Base-by-base conservation (phyloP, 1,140 invertebrate genomes). In the Panagrolaimus sp. region DNA sequence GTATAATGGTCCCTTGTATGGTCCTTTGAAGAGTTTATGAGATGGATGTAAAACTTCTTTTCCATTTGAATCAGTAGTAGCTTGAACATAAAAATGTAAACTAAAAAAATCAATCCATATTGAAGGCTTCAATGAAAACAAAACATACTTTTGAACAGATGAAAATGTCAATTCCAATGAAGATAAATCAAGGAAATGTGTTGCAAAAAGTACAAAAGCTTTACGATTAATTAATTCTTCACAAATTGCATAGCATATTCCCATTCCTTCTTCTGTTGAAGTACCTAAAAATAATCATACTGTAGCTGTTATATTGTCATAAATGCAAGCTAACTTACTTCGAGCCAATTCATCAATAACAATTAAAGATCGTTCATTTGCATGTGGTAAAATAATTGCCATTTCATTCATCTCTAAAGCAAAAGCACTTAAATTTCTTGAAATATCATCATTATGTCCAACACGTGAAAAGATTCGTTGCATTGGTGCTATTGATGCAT, bases 401-500 rank as follows among this genome's bases (percentile, higher is more conserved):
- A 77, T 76, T 66, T 78, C 75, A n/a, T 63, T 61, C 75, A 72
- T 79, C 66, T 96, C 92, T 46, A 91, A 78, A 42, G 88, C 88
- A 83, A 92, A 95, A 23, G 90, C 89, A 2, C 92, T 95, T 5
- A 89, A 88, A 79, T 90, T 90, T 46, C 87, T 87, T 83, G 92
- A 90, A 67, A 92, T 89, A 77, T 89, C 89, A 82, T 94, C 91
- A 73, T 90, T 89, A 73, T 89, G 89, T 27, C 90, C 90, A 63
- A 93, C 88, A 66, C 91, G 87, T 9, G 91, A 89, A 80, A 92
- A 91, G 31, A 93, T 86, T 73, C 89, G 84, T 77, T 94, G 88
- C 42, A 88, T 86, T 0, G 91, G 92, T 9, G 74, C 45, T 61
- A 76, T 70, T 9, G 51, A 67, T 11, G 74, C 74, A 64, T 85